These are phyloP conservation scores for Microchirus variegatus DNA, from an alignment of 2,797 vertebrate species.

Conservation along the genomic window DNA sequence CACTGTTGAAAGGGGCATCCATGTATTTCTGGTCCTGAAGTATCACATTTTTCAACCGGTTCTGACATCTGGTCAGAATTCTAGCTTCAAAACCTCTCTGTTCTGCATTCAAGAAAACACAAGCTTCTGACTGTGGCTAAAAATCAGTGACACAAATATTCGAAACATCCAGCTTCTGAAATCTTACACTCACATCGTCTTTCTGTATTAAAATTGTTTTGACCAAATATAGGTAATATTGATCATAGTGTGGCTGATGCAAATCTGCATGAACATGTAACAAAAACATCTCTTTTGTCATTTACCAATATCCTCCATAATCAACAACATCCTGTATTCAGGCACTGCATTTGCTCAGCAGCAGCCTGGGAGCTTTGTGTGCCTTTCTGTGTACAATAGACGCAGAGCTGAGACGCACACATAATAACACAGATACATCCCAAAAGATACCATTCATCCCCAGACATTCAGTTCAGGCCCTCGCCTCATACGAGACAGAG, in stretches of 20 bases:
- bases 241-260: conserved; percentile 43
- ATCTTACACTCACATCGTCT: conserved; percentile 16
- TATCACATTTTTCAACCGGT: conserved; percentile 14
- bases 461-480: conserved; percentile 53
- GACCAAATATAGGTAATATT: too few species aligned
- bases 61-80: conserved; percentile 14
- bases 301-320: conserved; percentile 4
- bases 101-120: conserved; percentile 29
- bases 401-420: conserved; percentile 60
- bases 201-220: too few species aligned
- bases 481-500: conserved; percentile 35
- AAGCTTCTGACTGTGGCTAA: conserved; percentile 27
- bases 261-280: conserved; percentile 49
- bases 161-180: conserved; percentile 45
- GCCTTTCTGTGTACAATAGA: conserved; percentile 26
- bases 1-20: conserved; percentile 14
- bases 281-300: conserved; percentile 42
- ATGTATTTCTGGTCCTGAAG: conserved; percentile 11
- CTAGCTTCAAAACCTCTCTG: conserved; percentile 10
- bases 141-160: conserved; percentile 59
- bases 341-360: conserved; percentile 47
- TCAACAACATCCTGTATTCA: conserved; percentile 59
- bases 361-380: conserved; percentile 49
- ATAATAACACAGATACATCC: conserved; percentile 68
- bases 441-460: conserved; percentile 63